Evolutionary conservation across 2,888 invertebrate species (phyloP).

Genomic region (Leucozona laternaria): DNA sequence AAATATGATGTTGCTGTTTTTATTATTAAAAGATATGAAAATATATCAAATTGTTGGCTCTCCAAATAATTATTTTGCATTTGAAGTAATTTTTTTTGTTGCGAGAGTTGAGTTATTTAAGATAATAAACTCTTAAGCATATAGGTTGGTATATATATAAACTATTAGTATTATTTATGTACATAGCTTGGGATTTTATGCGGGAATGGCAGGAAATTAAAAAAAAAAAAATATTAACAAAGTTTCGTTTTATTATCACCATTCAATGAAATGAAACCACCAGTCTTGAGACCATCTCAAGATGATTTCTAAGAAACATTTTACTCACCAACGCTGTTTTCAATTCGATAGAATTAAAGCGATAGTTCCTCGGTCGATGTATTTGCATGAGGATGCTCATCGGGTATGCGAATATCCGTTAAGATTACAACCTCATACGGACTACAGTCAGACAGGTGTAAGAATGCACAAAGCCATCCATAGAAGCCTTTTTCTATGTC

Average conservation of each 20-base stretch:
- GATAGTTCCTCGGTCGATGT: slow-evolving; percentile 84
- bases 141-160: not conserved
- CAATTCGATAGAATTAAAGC: slow-evolving; percentile 78
- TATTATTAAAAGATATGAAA: slow-evolving; percentile 57
- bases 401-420: slow-evolving; percentile 85
- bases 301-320: slow-evolving; percentile 51
- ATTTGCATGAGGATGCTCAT: slow-evolving; percentile 79
- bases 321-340: slow-evolving; percentile 2
- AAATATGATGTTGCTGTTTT: slow-evolving; percentile 44
- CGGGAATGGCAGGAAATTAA: not conserved
- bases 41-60: slow-evolving; percentile 50
- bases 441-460: slow-evolving; percentile 89
- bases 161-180: not conserved
- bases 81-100: not conserved
- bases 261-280: slow-evolving; percentile 61
- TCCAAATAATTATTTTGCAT: slow-evolving; percentile 3
- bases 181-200: not conserved
- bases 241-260: slow-evolving; percentile 66
- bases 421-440: slow-evolving; percentile 87
- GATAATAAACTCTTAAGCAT: slow-evolving; percentile 3
- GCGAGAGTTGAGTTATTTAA: not conserved
- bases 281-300: slow-evolving; percentile 14
- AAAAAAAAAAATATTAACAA: slow-evolving; percentile 25
- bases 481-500: slow-evolving; percentile 92
- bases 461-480: slow-evolving; percentile 89